Evolutionary conservation across 2,888 invertebrate species (phyloP).

Genomic region (Leucophenga maculata): DNA sequence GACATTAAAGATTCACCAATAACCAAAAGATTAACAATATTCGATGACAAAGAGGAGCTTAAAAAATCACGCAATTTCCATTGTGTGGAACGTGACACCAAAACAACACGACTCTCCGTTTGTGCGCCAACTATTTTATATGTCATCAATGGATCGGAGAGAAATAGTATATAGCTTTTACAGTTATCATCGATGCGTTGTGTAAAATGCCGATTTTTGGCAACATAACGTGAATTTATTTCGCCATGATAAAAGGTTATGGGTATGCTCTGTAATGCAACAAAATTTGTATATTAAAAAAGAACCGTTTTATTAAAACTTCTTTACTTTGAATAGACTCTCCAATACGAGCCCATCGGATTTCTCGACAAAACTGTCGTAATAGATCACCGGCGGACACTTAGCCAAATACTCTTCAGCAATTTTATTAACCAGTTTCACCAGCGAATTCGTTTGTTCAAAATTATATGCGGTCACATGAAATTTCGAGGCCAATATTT

Average conservation of each 20-base stretch:
- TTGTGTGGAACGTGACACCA: slow-evolving; percentile 81
- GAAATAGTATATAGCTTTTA: slow-evolving; percentile 78
- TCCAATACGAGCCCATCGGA: slow-evolving; percentile 76
- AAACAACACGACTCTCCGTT: slow-evolving; percentile 77
- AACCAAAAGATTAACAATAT: slow-evolving; percentile 81
- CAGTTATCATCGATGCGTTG: slow-evolving; percentile 73
- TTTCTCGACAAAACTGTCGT: slow-evolving; percentile 76
- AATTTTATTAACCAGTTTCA: slow-evolving; percentile 76
- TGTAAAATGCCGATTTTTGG: slow-evolving; percentile 70
- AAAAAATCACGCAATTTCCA: slow-evolving; percentile 84
- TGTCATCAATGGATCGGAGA: slow-evolving; percentile 77
- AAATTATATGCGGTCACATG: slow-evolving; percentile 68
- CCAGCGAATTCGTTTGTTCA: slow-evolving; percentile 76
- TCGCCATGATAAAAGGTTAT: slow-evolving; percentile 77
- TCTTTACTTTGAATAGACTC: slow-evolving; percentile 73
- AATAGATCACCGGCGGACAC: slow-evolving; percentile 80
- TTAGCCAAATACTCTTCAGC: slow-evolving; percentile 76
- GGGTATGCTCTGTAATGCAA: slow-evolving; percentile 68
- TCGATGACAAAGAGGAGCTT: slow-evolving; percentile 76
- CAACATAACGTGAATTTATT: slow-evolving; percentile 74
- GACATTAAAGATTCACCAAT: slow-evolving; percentile 79
- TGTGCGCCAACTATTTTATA: slow-evolving; percentile 77
- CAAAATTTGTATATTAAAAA: background rate
- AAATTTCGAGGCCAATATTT: slow-evolving; percentile 74
- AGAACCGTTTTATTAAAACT: background rate